These are phyloP conservation scores for Benthosema pterotum DNA, from an alignment of 2,797 vertebrate genomes.

Conservation along the genomic window DNA sequence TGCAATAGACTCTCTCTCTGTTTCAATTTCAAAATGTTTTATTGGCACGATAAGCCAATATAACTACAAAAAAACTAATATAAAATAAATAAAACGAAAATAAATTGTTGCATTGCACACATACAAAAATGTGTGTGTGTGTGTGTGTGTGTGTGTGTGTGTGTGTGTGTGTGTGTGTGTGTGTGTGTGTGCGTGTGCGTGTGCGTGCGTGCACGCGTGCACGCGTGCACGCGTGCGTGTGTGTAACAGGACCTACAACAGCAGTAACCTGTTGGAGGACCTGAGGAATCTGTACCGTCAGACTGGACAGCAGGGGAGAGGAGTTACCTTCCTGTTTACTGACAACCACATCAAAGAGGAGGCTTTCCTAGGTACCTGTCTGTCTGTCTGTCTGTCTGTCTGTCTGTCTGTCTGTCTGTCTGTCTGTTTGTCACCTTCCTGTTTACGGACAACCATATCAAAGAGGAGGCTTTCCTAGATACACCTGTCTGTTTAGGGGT, in stretches of 20 bases:
- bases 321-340: constrained; percentile 85
- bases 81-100: too few species aligned
- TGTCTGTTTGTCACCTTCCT: constrained; percentile 75
- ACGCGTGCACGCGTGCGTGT: constrained; percentile 1
- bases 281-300: constrained; percentile 83
- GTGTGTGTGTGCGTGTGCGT: constrained; percentile 1
- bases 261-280: constrained; percentile 86
- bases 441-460: constrained; percentile 88
- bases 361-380: constrained; percentile 75
- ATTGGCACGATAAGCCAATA: too few species aligned
- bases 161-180: constrained; percentile 11
- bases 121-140: too few species aligned
- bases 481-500: constrained; percentile 7
- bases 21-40: too few species aligned
- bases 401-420: constrained; percentile 1
- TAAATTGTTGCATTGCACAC: too few species aligned
- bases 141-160: not conserved
- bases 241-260: constrained; percentile 79
- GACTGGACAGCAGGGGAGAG: constrained; percentile 82
- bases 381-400: constrained; percentile 6
- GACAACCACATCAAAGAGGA: constrained; percentile 89
- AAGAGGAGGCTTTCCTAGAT: constrained; percentile 85
- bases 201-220: constrained; percentile 4
- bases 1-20: too few species aligned
- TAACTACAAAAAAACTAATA: too few species aligned